Base-by-base conservation (phyloP, 2,797 vertebrate species). In the Bradypodion pumilum region DNA sequence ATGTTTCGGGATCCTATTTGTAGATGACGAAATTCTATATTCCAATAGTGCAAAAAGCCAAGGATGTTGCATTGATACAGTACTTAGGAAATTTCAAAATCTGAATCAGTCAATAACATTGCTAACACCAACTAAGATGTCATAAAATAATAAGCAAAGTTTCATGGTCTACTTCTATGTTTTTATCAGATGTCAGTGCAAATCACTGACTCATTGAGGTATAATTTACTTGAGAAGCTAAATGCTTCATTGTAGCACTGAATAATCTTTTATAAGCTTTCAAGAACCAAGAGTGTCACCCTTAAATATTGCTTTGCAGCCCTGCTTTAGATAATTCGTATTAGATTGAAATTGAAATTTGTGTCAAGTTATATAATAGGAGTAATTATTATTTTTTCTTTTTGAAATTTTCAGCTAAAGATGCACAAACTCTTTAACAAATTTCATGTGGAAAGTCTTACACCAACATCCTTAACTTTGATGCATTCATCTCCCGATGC, bases 381-480 rank as follows among this genome's bases (percentile, higher is more conserved):
- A 90, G 40, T 42, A 35, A 7, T 42, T 74, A 81, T 74, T n/a
- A n/a, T 59, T 88, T 81, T 15, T 74, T n/a, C 72, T 13, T 85
- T 90, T 89, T n/a, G 62, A 81, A 12, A 76, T 82, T 91, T 94
- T 35, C 90, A 97, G 97, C 85, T 94, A 88, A 89, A 35, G 37
- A 94, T 94, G 78, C 92, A 96, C 74, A 96, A 95, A 92, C 93
- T 97, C 85, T 97, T 97, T 59, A 94, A 85, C 66, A 95, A 95
- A 72, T 94, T 97, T 86, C 94, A 79, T 73, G 90, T 97, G 89
- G 93, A 94, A 89, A 96, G 91, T 90, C 86, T 97, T 88, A 93
- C 46, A 78, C 95, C 95, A 1, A 88, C 95, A 10, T 93, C 97
- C 0, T 82, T 99, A 90, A 96, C 98, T 76, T 94, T 98, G 93